phyloP scores from a whole-genome alignment of 1,140 invertebrate genomes.

The Calephelis virginiensis region DNA sequence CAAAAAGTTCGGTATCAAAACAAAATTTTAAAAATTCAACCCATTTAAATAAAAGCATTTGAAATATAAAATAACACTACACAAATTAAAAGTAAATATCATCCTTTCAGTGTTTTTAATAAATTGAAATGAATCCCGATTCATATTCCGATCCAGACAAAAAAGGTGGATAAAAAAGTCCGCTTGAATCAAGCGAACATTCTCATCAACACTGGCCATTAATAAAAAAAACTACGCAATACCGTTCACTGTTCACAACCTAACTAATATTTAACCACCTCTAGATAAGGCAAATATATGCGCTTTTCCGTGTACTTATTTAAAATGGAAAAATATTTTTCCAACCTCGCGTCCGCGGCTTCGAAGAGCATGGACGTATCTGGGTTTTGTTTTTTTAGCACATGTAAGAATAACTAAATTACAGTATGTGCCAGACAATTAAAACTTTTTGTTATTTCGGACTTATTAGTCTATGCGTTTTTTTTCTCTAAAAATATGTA shows the following conservation, averaged over 20 bases:
- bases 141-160: conserved; percentile 39
- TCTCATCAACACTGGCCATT: conserved; percentile 41
- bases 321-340: conserved; percentile 70
- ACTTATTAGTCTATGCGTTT: too few species aligned
- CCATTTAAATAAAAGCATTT: conserved; percentile 1
- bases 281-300: conserved; percentile 68
- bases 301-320: conserved; percentile 65
- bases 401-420: conserved; percentile 1
- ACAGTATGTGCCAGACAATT: background rate
- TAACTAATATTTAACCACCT: conserved; percentile 65
- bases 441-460: too few species aligned
- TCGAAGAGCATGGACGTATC: conserved; percentile 10
- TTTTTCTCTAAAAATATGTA: too few species aligned
- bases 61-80: conserved; percentile 17
- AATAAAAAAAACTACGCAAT: conserved; percentile 52
- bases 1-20: too few species aligned
- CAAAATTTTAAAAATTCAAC: background rate
- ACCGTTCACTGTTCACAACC: conserved; percentile 44
- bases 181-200: conserved; percentile 24
- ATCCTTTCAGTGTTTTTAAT: conserved; percentile 30
- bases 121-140: conserved; percentile 43
- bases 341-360: conserved; percentile 38
- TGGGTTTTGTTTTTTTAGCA: conserved; percentile 16
- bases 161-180: conserved; percentile 38
- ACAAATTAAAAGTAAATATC: conserved; percentile 17